Evolutionary conservation across 2,113 vertebrate genomes (phyloP).

Genomic region (Chroicocephalus ridibundus): DNA sequence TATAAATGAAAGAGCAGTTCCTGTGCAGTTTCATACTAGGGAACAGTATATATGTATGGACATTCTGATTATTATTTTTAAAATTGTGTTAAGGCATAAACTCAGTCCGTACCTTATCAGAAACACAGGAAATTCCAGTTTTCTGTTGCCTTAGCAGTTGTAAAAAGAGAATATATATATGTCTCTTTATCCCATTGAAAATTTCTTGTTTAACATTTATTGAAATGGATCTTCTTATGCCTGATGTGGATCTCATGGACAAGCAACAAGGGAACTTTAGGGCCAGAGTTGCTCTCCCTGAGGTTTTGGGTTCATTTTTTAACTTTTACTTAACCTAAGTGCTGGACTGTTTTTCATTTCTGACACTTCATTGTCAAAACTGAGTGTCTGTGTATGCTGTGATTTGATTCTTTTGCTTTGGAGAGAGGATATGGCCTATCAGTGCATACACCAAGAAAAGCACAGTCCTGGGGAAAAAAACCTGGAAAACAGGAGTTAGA

Average conservation of each 20-base stretch:
- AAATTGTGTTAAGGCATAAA: constrained; percentile 17
- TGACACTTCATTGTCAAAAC: constrained; percentile 33
- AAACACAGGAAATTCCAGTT: constrained; percentile 44
- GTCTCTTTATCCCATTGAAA: constrained; percentile 42
- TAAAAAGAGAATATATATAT: constrained; percentile 53
- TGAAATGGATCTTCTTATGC: constrained; percentile 59
- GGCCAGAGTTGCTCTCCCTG: neutral
- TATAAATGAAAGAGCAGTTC: neutral
- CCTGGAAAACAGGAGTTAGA: constrained; percentile 10
- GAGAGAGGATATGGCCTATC: constrained; percentile 10
- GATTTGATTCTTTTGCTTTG: neutral
- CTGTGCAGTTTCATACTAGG: neutral
- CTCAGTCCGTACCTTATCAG: constrained; percentile 38
- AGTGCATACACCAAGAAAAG: neutral
- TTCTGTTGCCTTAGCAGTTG: constrained; percentile 51
- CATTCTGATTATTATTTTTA: neutral
- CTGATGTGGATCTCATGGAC: neutral
- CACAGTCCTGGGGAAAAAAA: neutral
- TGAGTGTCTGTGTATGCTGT: constrained; percentile 13
- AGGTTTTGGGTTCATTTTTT: constrained; percentile 24
- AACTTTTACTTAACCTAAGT: constrained; percentile 23
- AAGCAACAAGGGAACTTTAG: neutral
- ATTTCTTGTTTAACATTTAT: constrained; percentile 54
- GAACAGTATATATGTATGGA: neutral
- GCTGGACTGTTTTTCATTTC: constrained; percentile 6